Conservation (phyloP, 2,888 invertebrate species). For the Agonum fuliginosum region DNA sequence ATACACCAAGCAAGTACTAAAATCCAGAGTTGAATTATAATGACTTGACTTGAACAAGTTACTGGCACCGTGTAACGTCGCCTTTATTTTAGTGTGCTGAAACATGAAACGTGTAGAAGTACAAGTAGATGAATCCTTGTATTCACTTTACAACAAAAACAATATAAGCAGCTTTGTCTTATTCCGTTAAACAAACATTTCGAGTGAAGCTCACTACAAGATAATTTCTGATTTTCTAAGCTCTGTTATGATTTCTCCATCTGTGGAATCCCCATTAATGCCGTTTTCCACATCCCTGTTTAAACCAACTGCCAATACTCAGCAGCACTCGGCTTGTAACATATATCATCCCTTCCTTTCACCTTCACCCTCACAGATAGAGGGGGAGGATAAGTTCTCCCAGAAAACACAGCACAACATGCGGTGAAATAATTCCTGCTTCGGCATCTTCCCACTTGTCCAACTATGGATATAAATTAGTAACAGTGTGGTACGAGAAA, state of each 20-base stretch:
- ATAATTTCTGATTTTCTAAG: background rate
- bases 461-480: constrained; percentile 35
- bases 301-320: constrained; percentile 36
- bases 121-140: background rate
- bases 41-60: too few species aligned
- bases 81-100: too few species aligned
- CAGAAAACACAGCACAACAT: background rate
- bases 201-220: background rate
- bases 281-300: constrained; percentile 9
- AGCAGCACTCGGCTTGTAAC: background rate
- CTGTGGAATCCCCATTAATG: constrained; percentile 21
- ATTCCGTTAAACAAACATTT: background rate
- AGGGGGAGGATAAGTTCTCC: background rate
- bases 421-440: constrained; percentile 24
- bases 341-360: constrained; percentile 25
- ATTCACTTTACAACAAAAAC: background rate
- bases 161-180: background rate
- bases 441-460: constrained; percentile 3
- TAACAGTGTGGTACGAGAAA: background rate
- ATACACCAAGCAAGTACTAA: too few species aligned
- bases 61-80: too few species aligned
- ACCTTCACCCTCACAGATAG: background rate
- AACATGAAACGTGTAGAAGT: too few species aligned
- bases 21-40: too few species aligned
- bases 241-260: constrained; percentile 24